A percentile compares a stretch with the other conserved stretches of the same genome.
Conservation (phyloP, 2,797 vertebrate genomes). For the Peromyscus eremicus region DNA sequence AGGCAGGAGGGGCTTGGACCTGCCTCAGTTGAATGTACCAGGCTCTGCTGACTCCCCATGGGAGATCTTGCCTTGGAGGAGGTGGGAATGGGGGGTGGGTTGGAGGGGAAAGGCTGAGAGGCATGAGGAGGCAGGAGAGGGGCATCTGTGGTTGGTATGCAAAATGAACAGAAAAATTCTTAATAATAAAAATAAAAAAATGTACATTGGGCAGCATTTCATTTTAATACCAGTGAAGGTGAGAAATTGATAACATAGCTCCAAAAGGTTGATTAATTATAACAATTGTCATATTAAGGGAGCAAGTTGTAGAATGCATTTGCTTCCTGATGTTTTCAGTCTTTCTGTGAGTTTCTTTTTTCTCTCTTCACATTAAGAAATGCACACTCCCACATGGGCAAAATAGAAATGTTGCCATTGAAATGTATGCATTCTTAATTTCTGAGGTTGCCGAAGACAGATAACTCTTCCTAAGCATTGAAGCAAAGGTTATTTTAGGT, state of each 20-base stretch:
- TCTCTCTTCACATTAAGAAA: background rate
- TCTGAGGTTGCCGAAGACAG: background rate
- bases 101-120: too few species aligned
- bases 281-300: background rate
- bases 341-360: background rate
- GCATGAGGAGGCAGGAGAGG: too few species aligned
- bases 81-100: too few species aligned
- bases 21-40: too few species aligned
- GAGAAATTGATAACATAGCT: background rate
- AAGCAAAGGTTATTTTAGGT: slow-evolving; percentile 4
- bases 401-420: background rate
- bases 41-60: too few species aligned
- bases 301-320: slow-evolving; percentile 41
- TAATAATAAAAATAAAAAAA: too few species aligned
- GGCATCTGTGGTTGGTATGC: too few species aligned
- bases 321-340: background rate
- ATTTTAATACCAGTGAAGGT: background rate
- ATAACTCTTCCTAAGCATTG: slow-evolving; percentile 33
- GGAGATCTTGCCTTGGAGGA: too few species aligned
- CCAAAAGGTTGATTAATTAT: background rate
- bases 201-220: background rate
- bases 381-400: background rate
- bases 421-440: background rate
- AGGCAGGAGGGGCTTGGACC: too few species aligned
- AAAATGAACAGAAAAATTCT: too few species aligned